These are phyloP conservation scores for Ptilorrhoa leucosticta DNA, from an alignment of 2,113 vertebrate genomes.

Conservation along the genomic window DNA sequence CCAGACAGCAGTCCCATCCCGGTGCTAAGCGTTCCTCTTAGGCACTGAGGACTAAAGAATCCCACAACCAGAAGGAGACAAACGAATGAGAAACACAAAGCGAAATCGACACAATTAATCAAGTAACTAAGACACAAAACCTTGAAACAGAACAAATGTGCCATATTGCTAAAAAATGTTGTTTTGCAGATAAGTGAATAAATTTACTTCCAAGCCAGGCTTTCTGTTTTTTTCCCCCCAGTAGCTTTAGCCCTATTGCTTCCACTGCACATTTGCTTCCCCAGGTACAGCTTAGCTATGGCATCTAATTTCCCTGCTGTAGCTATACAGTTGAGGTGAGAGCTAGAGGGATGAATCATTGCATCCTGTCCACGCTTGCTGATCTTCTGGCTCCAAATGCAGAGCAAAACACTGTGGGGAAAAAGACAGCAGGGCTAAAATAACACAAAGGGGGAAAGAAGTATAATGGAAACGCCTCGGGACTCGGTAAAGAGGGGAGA, in stretches of 20 bases:
- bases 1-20: neutral
- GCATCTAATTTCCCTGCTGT: neutral
- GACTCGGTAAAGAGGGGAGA: neutral
- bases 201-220: neutral
- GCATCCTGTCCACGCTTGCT: neutral
- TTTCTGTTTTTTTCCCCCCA: neutral
- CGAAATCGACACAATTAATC: neutral
- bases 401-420: neutral
- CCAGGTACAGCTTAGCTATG: neutral
- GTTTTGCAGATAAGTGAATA: neutral
- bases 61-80: neutral
- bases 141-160: neutral
- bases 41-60: neutral
- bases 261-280: neutral
- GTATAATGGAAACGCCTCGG: neutral
- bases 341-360: neutral
- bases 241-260: neutral
- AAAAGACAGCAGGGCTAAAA: neutral
- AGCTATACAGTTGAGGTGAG: neutral
- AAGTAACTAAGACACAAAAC: neutral
- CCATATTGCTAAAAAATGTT: neutral
- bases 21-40: neutral
- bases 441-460: neutral
- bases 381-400: neutral
- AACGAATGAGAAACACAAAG: neutral